These are phyloP conservation scores for Triops longicaudatus DNA, from an alignment of 1,140 invertebrate genomes.

Conservation along the genomic window DNA sequence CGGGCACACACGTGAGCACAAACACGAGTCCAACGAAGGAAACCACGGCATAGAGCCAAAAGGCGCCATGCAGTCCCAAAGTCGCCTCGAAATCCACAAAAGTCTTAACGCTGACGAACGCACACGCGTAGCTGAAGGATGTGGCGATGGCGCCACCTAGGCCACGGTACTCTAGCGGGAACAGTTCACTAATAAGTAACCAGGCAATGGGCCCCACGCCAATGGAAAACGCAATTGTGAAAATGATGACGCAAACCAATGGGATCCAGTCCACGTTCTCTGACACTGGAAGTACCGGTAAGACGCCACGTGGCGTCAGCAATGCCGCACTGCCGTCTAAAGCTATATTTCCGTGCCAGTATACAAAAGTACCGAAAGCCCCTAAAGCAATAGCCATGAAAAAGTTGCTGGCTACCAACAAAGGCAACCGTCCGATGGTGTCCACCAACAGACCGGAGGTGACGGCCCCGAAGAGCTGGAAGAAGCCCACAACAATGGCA, in stretches of 20 bases:
- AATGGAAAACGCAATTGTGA: constrained; percentile 72
- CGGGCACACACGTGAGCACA: constrained; percentile 74
- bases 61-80: constrained; percentile 68
- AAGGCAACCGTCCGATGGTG: constrained; percentile 61
- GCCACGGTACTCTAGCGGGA: constrained; percentile 73
- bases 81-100: constrained; percentile 67
- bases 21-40: constrained; percentile 73
- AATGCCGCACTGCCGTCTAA: constrained; percentile 35
- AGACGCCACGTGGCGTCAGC: constrained; percentile 39
- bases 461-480: constrained; percentile 65
- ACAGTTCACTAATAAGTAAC: constrained; percentile 76
- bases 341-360: constrained; percentile 44
- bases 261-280: constrained; percentile 63
- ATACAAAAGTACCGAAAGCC: constrained; percentile 69
- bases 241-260: constrained; percentile 66
- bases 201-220: constrained; percentile 84
- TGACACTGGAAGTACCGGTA: constrained; percentile 25
- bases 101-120: constrained; percentile 79
- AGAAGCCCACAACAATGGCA: constrained; percentile 65
- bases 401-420: constrained; percentile 67
- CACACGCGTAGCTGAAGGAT: constrained; percentile 76
- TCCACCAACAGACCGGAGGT: constrained; percentile 70
- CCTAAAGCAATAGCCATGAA: constrained; percentile 71
- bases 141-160: constrained; percentile 73
- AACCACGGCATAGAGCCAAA: constrained; percentile 79